phyloP scores from a whole-genome alignment of 2,113 vertebrate genomes.

The Tor tambroides region DNA sequence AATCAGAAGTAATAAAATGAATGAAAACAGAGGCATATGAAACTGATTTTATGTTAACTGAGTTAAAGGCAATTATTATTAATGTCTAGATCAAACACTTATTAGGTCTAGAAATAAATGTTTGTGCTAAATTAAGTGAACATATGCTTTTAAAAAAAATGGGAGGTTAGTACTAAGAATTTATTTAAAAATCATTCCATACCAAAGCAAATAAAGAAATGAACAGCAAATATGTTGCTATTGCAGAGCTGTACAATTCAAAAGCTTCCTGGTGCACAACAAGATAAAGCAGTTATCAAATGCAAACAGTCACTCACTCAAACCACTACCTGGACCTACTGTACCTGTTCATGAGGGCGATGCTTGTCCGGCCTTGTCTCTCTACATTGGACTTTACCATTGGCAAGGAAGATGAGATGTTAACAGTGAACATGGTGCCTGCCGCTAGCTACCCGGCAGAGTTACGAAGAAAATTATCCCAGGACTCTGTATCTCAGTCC shows the following conservation, averaged over 20 bases:
- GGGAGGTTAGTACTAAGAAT: neutral
- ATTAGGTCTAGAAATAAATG: neutral
- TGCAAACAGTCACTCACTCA: constrained; percentile 18
- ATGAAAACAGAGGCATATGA: neutral
- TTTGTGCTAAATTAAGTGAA: neutral
- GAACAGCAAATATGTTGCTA: neutral
- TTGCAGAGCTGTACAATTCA: neutral
- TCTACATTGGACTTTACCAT: constrained; percentile 67
- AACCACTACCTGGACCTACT: constrained; percentile 70
- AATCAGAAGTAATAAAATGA: neutral
- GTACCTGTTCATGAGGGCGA: constrained; percentile 66
- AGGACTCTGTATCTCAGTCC: constrained; percentile 42
- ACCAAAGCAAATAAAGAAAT: neutral
- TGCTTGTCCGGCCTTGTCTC: constrained; percentile 62
- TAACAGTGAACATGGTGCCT: constrained; percentile 79
- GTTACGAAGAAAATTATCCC: neutral
- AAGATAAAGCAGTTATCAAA: neutral
- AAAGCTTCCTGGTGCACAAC: neutral
- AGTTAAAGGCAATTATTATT: neutral
- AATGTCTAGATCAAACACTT: neutral
- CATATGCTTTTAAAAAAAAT: neutral
- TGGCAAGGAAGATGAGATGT: constrained; percentile 79
- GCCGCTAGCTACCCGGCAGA: constrained; percentile 7
- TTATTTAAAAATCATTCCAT: neutral
- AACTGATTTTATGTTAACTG: neutral